Evolutionary conservation across 2,888 invertebrate species (phyloP).

Genomic region (Ophioninae sp.): DNA sequence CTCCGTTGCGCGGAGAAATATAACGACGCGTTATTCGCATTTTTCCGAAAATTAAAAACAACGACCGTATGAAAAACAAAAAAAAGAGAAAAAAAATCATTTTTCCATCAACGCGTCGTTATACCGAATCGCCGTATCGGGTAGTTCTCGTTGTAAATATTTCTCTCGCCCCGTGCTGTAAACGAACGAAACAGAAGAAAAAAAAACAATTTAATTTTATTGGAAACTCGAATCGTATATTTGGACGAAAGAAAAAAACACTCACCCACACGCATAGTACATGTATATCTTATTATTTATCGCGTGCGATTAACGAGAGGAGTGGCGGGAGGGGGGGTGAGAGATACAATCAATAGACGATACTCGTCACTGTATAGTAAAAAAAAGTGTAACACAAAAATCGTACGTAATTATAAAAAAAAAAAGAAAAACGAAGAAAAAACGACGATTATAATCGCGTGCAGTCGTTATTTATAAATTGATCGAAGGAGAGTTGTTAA

Average conservation of each 20-base stretch:
- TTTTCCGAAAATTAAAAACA: background rate
- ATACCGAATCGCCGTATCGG: slow-evolving; percentile 14
- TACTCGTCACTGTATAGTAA: slow-evolving; percentile 57
- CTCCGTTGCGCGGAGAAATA: too few species aligned
- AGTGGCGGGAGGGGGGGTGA: slow-evolving; percentile 16
- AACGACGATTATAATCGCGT: slow-evolving; percentile 42
- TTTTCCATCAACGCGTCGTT: slow-evolving; percentile 14
- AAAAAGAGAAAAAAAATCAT: background rate
- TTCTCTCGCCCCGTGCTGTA: slow-evolving; percentile 60
- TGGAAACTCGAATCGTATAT: slow-evolving; percentile 48
- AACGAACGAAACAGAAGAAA: too few species aligned
- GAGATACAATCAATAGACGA: slow-evolving; percentile 53
- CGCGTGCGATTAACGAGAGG: slow-evolving; percentile 48
- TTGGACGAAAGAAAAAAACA: slow-evolving; percentile 7
- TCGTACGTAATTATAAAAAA: slow-evolving; percentile 50
- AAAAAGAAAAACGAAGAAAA: too few species aligned
- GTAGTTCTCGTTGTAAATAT: slow-evolving; percentile 60
- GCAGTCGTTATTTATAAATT: slow-evolving; percentile 53
- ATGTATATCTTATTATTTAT: slow-evolving; percentile 58
- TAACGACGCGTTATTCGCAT: too few species aligned
- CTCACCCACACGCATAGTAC: slow-evolving; percentile 48
- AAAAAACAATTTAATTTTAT: slow-evolving; percentile 51
- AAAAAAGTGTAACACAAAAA: slow-evolving; percentile 41
- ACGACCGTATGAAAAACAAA: background rate
- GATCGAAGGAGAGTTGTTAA: slow-evolving; percentile 40